Evolutionary conservation across 1,140 invertebrate species (phyloP).

Genomic region (Odontomachus brunneus): DNA sequence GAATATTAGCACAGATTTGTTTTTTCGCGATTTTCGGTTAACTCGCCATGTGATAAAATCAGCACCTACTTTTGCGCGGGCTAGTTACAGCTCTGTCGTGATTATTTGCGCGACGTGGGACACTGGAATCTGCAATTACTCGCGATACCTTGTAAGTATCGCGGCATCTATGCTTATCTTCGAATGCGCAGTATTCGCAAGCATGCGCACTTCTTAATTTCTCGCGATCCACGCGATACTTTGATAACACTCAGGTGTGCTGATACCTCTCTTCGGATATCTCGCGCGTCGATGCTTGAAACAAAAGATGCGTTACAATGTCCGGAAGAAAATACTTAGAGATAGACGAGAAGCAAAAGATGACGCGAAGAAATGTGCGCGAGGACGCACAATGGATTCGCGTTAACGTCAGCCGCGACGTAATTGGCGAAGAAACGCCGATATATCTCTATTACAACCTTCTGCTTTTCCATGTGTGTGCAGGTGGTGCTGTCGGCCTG

Average conservation of each 20-base stretch:
- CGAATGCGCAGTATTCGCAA: not conserved
- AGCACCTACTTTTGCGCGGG: not conserved
- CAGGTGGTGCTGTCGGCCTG: conserved; percentile 91
- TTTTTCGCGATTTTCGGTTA: no score
- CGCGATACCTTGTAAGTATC: not conserved
- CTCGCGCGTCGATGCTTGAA: no score
- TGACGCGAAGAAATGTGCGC: not conserved
- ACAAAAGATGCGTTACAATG: no score
- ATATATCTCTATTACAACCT: not conserved
- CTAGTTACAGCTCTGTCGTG: not conserved
- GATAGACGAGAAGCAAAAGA: not conserved
- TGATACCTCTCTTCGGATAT: no score
- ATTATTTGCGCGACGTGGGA: not conserved
- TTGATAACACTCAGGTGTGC: no score
- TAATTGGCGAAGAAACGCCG: conserved; percentile 5
- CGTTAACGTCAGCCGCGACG: conserved; percentile 1
- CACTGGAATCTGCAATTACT: not conserved
- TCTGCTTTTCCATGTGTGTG: conserved; percentile 27
- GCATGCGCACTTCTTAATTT: no score
- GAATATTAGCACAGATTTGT: no score
- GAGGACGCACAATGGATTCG: not conserved
- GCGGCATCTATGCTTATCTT: not conserved
- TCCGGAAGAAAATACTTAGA: not conserved
- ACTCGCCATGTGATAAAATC: no score
- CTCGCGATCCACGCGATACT: no score